Conservation (phyloP, 2,113 vertebrate species). For the Lepidothrix coronata region DNA sequence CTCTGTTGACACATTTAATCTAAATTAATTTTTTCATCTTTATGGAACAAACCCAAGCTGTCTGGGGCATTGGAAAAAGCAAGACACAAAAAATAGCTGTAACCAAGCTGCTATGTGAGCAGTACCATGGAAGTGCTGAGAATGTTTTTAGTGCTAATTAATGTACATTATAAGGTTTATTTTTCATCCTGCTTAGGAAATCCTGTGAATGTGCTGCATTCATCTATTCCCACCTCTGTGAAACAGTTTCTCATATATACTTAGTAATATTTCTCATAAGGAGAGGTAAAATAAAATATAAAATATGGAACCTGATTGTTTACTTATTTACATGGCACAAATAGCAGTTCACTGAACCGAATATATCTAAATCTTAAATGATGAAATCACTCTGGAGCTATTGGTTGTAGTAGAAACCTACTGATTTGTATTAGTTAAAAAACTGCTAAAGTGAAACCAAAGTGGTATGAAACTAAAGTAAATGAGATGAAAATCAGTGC, state of each 20-base stretch:
- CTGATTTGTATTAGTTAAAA: not conserved
- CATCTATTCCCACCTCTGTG: not conserved
- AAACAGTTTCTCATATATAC: not conserved
- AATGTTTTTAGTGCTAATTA: not conserved
- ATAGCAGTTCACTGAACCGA: not conserved
- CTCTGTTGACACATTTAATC: not conserved
- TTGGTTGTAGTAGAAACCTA: not conserved
- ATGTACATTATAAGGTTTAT: not conserved
- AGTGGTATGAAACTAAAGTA: not conserved
- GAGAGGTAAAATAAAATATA: not conserved
- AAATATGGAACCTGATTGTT: not conserved
- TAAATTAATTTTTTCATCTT: conserved; percentile 14
- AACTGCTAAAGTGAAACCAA: not conserved
- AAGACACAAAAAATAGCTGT: not conserved
- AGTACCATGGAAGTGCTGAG: not conserved
- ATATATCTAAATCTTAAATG: not conserved
- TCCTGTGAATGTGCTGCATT: not conserved
- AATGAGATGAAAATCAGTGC: not conserved
- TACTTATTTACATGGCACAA: not conserved
- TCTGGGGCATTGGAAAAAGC: not conserved
- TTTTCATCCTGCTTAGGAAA: not conserved
- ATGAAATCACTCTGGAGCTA: not conserved
- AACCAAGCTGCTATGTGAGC: not conserved
- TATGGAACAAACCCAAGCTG: not conserved
- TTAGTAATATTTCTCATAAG: not conserved